Percentiles rank a stretch among this genome's conserved stretches.
Conservation (phyloP, 2,888 invertebrate species). For the Petrophora chlorosata region DNA sequence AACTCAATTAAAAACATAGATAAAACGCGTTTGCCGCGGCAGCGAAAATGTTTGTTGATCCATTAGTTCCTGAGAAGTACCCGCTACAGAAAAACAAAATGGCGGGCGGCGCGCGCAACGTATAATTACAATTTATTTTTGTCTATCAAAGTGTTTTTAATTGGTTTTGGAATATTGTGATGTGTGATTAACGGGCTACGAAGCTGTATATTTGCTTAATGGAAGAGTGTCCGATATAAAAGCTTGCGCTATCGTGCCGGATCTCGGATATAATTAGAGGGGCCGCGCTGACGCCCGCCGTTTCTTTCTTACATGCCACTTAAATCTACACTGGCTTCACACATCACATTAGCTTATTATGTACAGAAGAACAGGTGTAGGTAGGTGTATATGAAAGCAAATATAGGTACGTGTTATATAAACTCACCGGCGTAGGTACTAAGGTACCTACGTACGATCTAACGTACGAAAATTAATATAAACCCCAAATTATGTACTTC, state of each 20-base stretch:
- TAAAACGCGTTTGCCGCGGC: slow-evolving; percentile 57
- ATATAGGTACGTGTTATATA: too few species aligned
- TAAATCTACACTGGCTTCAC: slow-evolving; percentile 72
- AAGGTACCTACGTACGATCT: too few species aligned
- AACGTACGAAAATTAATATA: too few species aligned
- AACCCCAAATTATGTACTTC: too few species aligned
- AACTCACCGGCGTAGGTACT: too few species aligned
- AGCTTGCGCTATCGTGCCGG: slow-evolving; percentile 74
- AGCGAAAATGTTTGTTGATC: slow-evolving; percentile 65
- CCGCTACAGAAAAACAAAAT: slow-evolving; percentile 53
- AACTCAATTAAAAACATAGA: slow-evolving; percentile 62
- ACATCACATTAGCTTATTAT: slow-evolving; percentile 60
- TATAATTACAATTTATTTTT: slow-evolving; percentile 73
- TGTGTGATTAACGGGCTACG: slow-evolving; percentile 73
- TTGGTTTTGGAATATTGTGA: slow-evolving; percentile 74
- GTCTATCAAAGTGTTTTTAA: slow-evolving; percentile 82
- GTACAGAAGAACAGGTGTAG: slow-evolving; percentile 45
- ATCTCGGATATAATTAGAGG: slow-evolving; percentile 78
- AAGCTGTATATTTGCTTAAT: slow-evolving; percentile 83
- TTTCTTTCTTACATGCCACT: slow-evolving; percentile 74
- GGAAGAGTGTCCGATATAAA: slow-evolving; percentile 80
- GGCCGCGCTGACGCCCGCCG: slow-evolving; percentile 48
- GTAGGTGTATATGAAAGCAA: slow-evolving; percentile 17
- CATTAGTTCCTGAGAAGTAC: slow-evolving; percentile 60
- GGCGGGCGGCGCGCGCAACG: slow-evolving; percentile 53